Evolutionary conservation across 64 coral and sea anemone genomes (phyloP).

Genomic region (Pachyseris speciosa): DNA sequence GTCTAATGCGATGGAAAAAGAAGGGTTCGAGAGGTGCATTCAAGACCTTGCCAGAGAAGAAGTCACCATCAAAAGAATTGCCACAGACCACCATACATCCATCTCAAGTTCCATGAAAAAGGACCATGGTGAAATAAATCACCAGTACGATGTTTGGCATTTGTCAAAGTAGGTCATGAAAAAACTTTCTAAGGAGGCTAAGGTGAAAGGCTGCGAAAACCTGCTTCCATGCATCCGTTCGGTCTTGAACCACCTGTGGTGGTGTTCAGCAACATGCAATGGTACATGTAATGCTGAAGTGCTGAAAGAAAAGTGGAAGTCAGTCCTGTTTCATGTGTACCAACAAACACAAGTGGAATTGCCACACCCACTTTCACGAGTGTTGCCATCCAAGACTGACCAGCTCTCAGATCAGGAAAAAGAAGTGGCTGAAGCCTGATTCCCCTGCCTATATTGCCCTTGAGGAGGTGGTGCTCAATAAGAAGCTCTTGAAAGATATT

Average conservation of each 20-base stretch:
- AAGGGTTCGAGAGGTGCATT: slow-evolving; percentile 53
- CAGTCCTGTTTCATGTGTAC: slow-evolving; percentile 42
- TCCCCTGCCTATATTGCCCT: slow-evolving; percentile 4
- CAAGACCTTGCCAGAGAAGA: neutral
- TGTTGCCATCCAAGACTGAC: slow-evolving; percentile 46
- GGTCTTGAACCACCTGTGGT: slow-evolving; percentile 64
- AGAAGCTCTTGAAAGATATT: too few species aligned
- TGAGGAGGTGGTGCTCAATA: too few species aligned
- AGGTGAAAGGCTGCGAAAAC: slow-evolving; percentile 45
- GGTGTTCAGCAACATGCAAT: slow-evolving; percentile 56
- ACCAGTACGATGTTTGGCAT: slow-evolving; percentile 71
- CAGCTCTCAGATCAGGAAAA: slow-evolving; percentile 16
- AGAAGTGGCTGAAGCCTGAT: too few species aligned
- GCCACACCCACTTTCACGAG: slow-evolving; percentile 19
- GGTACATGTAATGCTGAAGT: slow-evolving; percentile 36
- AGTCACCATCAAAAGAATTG: slow-evolving; percentile 14
- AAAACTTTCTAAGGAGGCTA: slow-evolving; percentile 59
- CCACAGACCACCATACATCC: slow-evolving; percentile 41
- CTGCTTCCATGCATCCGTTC: slow-evolving; percentile 43
- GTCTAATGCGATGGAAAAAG: slow-evolving; percentile 78
- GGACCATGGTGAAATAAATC: slow-evolving; percentile 39
- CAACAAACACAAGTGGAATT: slow-evolving; percentile 49
- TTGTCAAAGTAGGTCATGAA: slow-evolving; percentile 63
- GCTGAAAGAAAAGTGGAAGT: slow-evolving; percentile 65
- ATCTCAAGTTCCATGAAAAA: slow-evolving; percentile 54